These are phyloP conservation scores for Gymnocheta viridis DNA, from an alignment of 2,888 invertebrate species.

Conservation along the genomic window DNA sequence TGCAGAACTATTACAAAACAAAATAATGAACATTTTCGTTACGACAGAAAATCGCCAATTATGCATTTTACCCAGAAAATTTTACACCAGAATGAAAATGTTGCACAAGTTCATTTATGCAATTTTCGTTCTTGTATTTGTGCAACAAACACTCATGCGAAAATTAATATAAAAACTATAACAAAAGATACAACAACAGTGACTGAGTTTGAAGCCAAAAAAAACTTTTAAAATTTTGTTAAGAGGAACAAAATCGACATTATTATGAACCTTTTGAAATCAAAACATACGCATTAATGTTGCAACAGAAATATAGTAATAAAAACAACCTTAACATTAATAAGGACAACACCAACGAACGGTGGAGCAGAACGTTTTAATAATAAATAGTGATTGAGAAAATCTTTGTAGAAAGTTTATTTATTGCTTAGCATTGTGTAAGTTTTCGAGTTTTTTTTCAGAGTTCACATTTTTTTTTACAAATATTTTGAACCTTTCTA, in stretches of 20 bases:
- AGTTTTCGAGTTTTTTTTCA: too few relatives aligned
- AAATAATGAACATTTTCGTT: constrained; percentile 51
- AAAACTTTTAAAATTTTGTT: neutral
- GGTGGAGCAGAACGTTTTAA: neutral
- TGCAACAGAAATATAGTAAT: neutral
- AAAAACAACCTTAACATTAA: neutral
- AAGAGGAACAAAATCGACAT: neutral
- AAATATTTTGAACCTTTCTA: too few relatives aligned
- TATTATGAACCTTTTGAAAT: constrained; percentile 12
- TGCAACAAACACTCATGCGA: neutral
- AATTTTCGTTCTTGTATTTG: neutral
- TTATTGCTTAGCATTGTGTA: too few relatives aligned
- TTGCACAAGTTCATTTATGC: constrained; percentile 33
- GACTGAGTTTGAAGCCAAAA: neutral
- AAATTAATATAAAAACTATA: neutral
- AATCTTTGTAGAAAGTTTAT: too few relatives aligned
- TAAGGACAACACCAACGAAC: neutral
- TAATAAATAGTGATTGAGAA: neutral
- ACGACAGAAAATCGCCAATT: constrained; percentile 63
- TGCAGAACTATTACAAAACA: constrained; percentile 23
- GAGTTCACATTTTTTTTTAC: too few relatives aligned
- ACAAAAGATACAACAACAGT: neutral
- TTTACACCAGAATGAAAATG: constrained; percentile 45
- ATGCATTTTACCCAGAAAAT: constrained; percentile 60
- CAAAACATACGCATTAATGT: constrained; percentile 20